Evolutionary conservation across 2,797 vertebrate species (phyloP), one percentile per base, ranked within the genome.

Genomic region (Periparus ater): DNA sequence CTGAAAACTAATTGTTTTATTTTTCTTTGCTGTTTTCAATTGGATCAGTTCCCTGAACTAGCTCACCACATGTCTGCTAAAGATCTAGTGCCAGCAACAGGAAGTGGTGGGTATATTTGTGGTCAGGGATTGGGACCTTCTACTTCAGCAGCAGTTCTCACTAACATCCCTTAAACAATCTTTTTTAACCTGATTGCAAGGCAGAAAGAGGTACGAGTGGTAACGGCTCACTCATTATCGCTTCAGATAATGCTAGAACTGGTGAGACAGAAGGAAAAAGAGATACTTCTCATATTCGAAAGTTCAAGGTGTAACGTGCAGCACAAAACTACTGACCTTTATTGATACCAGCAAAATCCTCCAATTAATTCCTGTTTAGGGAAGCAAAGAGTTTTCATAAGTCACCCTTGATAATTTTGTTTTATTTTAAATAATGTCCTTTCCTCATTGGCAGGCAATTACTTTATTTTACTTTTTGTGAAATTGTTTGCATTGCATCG

Each of bases 1-100:
- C 70, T 91, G 84, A 95, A 95, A 95, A 92, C 66, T 91, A 95
- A 95, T 95, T 93, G 93, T 93, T 93, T 94, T 91, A 53, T 96
- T 95, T 93, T 94, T 95, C 83, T 96, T 96, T 93, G 66, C 83
- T 94, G 54, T 81, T 95, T 94, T 93, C 86, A 63, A 32, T 95
- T 96, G 93, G 54, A 94, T 88, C 73, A 51, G 2, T 90, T 88
- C 88, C 83, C 85, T 90, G 51, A 84, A 78, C 88, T 86, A 91
- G 83, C 91, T 93, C 62, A 81, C 50, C 85, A 91, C 90, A 93
- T 67, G 68, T 51, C 79, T 90, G 32, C 34, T 61, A 86, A 22
- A 88, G 58, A 29, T 65, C 5, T 90, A 47, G 17, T 90, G 88
- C 85, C 90, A 96, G 73, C 61, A 72, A 54, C 25, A 5, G 63